Conservation (phyloP, 2,113 vertebrate genomes). For the Hippopotamus amphibius region DNA sequence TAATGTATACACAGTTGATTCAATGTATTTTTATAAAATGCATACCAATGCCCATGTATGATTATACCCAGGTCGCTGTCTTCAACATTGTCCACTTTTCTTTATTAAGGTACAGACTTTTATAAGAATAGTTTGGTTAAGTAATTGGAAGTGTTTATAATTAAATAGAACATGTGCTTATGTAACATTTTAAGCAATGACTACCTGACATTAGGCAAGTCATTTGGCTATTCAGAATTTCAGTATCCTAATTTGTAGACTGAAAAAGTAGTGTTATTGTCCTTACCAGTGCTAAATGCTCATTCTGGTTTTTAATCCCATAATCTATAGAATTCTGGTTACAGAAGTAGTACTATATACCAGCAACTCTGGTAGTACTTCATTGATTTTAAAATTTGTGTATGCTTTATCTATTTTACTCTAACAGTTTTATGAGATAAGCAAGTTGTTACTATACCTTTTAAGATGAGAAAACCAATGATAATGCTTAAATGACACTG, state of each 20-base stretch:
- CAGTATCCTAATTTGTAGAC: background rate
- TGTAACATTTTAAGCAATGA: background rate
- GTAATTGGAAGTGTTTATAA: background rate
- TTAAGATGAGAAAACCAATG: background rate
- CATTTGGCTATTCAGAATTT: background rate
- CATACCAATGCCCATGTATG: background rate
- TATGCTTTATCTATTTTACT: background rate
- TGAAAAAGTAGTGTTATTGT: background rate
- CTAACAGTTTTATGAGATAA: background rate
- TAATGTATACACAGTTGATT: background rate
- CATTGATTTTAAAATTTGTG: background rate
- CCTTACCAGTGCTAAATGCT: background rate
- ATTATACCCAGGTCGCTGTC: background rate
- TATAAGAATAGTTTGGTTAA: background rate
- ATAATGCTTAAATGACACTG: background rate
- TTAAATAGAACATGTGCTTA: background rate
- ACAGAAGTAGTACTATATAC: background rate
- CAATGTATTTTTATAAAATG: background rate
- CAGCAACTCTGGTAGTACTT: background rate
- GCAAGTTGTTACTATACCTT: background rate
- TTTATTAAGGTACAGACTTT: background rate
- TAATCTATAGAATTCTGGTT: background rate
- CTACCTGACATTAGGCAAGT: background rate
- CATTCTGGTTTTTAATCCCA: background rate
- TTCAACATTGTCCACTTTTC: background rate